These are phyloP conservation scores for Ormyrus nitidulus DNA, from an alignment of 2,888 invertebrate genomes.

Conservation along the genomic window DNA sequence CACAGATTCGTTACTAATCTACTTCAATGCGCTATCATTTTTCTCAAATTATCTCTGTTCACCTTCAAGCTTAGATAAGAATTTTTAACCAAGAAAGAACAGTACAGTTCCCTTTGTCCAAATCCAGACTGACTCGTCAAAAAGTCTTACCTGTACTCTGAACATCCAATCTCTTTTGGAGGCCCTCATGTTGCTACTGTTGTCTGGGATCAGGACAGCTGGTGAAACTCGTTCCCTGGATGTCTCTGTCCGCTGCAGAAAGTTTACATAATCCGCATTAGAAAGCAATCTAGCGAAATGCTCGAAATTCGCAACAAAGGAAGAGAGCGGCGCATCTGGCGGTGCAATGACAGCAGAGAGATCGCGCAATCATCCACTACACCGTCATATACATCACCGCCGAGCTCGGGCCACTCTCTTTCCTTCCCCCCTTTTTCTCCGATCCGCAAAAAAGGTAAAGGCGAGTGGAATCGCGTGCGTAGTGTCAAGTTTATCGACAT, in stretches of 20 bases:
- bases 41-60: background rate
- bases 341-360: background rate
- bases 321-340: background rate
- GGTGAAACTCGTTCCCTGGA: background rate
- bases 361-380: conserved; percentile 19
- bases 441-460: too few relatives aligned
- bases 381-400: background rate
- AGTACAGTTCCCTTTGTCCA: background rate
- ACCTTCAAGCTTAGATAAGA: conserved; percentile 11
- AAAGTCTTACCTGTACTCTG: conserved; percentile 69
- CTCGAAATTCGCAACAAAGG: background rate
- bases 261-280: conserved; percentile 23
- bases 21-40: too few relatives aligned
- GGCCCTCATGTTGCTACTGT: conserved; percentile 68
- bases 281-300: background rate
- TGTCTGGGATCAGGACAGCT: conserved; percentile 28
- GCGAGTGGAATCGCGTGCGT: too few relatives aligned
- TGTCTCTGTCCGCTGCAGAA: conserved; percentile 5
- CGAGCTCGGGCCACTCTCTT: background rate
- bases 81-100: conserved; percentile 1
- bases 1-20: too few relatives aligned
- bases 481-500: too few relatives aligned
- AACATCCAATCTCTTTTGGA: conserved; percentile 73
- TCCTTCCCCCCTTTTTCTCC: background rate
- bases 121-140: background rate